phyloP scores from a whole-genome alignment of 1,140 invertebrate genomes.

The Calephelis virginiensis region DNA sequence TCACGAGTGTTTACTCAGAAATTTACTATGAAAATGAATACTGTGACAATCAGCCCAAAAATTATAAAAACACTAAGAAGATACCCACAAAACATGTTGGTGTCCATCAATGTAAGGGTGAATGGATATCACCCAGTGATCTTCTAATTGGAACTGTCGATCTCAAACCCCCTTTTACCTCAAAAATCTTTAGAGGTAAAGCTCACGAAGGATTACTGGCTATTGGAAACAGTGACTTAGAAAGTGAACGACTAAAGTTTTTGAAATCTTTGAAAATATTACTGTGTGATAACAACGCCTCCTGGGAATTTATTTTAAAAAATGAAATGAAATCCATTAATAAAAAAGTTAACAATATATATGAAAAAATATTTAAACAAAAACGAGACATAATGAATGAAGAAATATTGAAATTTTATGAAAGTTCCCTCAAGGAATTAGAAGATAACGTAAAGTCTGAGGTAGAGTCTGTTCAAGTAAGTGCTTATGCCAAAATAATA shows the following conservation, averaged over 20 bases:
- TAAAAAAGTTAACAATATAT: constrained; percentile 46
- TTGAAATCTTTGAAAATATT: constrained; percentile 36
- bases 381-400: constrained; percentile 57
- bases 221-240: constrained; percentile 54
- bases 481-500: constrained; percentile 48
- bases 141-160: constrained; percentile 55
- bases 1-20: constrained; percentile 58
- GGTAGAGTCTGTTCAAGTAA: constrained; percentile 40
- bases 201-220: constrained; percentile 61
- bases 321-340: constrained; percentile 46
- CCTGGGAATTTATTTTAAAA: constrained; percentile 53
- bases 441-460: constrained; percentile 55
- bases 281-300: constrained; percentile 54
- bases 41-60: constrained; percentile 27
- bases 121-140: constrained; percentile 68
- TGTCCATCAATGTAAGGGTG: constrained; percentile 20
- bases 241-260: constrained; percentile 45
- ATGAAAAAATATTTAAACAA: constrained; percentile 45
- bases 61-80: not conserved
- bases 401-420: constrained; percentile 56
- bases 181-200: constrained; percentile 65
- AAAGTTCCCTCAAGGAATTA: constrained; percentile 52
- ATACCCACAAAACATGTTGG: not conserved
- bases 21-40: constrained; percentile 51
- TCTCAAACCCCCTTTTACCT: constrained; percentile 62